Evolutionary conservation across 2,888 invertebrate genomes (phyloP), one percentile per base, ranked within the genome.

Genomic region (Hyalella azteca): DNA sequence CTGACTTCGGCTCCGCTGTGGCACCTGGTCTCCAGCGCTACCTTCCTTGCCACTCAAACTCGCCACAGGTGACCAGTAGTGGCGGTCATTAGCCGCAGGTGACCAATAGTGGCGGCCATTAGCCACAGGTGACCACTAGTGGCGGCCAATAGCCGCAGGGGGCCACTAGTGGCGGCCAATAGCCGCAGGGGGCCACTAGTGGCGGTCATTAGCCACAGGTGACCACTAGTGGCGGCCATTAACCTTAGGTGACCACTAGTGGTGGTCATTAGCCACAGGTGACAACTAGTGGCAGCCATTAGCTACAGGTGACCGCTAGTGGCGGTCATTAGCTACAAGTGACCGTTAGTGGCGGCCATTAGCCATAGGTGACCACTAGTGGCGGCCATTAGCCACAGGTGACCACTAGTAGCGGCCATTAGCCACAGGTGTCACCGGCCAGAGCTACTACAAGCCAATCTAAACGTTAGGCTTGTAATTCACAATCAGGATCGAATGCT

Each of bases 21-120:
- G 82, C 84, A 26, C 59, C 81, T 29, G 82, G 81, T 73, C 78
- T 81, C 13, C 78, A 79, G 40, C 82, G 84, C 2, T 84, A 81
- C 73, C 78, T 84, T 5, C 82, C 84, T 29, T 66, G 40, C 29
- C 73, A 79, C 39, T 54, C 75, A 13, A 50, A 48, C 36, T 73
- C 79, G 4, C 79, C 79, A n/a, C 73, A 48, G 79, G 79, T 79
- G 11, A 49, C n/a, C n/a, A n/a, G n/a, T n/a, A n/a, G n/a, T n/a
- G n/a, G n/a, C n/a, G n/a, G n/a, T n/a, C n/a, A n/a, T n/a, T n/a
- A n/a, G n/a, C n/a, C n/a, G n/a, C n/a, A n/a, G n/a, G n/a, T n/a
- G n/a, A n/a, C n/a, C n/a, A n/a, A n/a, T n/a, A n/a, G n/a, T n/a
- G n/a, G 45, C 45, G 11, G 45, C 15, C 11, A 15, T 9, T 45